phyloP scores from a whole-genome alignment of 2,797 vertebrate species.

The Galaxias olidus region DNA sequence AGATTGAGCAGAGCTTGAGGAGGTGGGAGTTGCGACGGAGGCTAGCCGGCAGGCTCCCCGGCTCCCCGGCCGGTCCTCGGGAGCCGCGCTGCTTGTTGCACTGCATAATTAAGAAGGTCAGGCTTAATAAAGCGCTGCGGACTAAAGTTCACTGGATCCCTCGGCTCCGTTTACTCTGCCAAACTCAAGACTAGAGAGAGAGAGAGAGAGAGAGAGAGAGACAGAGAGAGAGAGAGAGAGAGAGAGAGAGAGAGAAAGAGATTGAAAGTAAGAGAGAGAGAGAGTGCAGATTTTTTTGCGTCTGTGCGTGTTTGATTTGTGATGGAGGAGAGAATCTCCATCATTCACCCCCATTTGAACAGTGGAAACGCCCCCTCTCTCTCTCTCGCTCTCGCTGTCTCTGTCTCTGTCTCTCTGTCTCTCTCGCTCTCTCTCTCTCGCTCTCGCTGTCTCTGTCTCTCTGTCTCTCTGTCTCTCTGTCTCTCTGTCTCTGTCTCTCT shows the following conservation, averaged over 20 bases:
- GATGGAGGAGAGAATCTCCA: too few species aligned
- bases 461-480: too few species aligned
- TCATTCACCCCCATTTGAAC: too few species aligned
- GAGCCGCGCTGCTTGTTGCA: conserved; percentile 77
- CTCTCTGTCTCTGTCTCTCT: too few species aligned
- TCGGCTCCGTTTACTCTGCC: conserved; percentile 81
- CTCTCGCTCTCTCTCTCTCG: too few species aligned
- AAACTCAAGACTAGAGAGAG: not conserved
- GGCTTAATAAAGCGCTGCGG: conserved; percentile 83
- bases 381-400: too few species aligned
- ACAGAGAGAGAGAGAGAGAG: not conserved
- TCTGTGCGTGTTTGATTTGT: too few species aligned
- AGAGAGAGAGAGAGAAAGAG: not conserved
- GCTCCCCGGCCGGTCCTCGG: conserved; percentile 56
- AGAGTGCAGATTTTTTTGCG: too few species aligned
- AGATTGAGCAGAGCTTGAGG: conserved; percentile 63
- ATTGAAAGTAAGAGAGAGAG: too few species aligned
- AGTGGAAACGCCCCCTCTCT: too few species aligned
- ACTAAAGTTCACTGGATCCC: conserved; percentile 88
- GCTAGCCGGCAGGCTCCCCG: conserved; percentile 66
- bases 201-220: not conserved
- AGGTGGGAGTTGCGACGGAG: conserved; percentile 68
- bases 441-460: too few species aligned
- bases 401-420: too few species aligned
- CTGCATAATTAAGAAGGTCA: conserved; percentile 92